Percentiles rank a stretch among this genome's conserved stretches.
Conservation (phyloP, 1,140 invertebrate species). For the Hormaphis cornu region DNA sequence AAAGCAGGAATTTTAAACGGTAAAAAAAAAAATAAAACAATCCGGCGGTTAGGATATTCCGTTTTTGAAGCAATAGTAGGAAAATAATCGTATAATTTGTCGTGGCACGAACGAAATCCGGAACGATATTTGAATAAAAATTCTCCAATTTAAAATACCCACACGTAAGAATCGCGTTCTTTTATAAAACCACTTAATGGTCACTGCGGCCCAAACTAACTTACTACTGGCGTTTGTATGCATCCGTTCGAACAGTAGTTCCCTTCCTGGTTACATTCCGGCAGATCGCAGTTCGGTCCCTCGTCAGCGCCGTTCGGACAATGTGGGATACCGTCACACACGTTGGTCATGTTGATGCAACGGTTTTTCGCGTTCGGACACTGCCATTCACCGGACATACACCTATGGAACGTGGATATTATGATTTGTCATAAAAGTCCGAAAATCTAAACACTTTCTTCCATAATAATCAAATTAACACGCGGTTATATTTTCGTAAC, state of each 20-base stretch:
- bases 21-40: too few relatives aligned
- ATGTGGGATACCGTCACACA: conserved; percentile 76
- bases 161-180: not conserved
- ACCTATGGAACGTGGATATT: conserved; percentile 47
- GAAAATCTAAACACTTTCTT: too few relatives aligned
- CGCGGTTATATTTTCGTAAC: too few relatives aligned
- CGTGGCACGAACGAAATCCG: too few relatives aligned
- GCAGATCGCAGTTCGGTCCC: conserved; percentile 71
- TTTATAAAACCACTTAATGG: not conserved
- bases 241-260: conserved; percentile 78
- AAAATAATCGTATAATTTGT: too few relatives aligned
- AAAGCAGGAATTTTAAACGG: too few relatives aligned
- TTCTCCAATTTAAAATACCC: not conserved
- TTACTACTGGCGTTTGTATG: conserved; percentile 74
- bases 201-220: conserved; percentile 36
- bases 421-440: too few relatives aligned
- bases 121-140: not conserved
- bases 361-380: conserved; percentile 68
- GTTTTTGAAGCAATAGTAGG: too few relatives aligned
- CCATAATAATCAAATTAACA: too few relatives aligned
- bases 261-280: conserved; percentile 58
- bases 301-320: conserved; percentile 89
- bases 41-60: too few relatives aligned
- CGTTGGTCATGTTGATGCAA: conserved; percentile 66
- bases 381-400: conserved; percentile 66